A percentile compares a stretch with the other conserved stretches of the same genome.
Conservation (phyloP, 2,888 invertebrate genomes). For the Microctonus hyperodae region DNA sequence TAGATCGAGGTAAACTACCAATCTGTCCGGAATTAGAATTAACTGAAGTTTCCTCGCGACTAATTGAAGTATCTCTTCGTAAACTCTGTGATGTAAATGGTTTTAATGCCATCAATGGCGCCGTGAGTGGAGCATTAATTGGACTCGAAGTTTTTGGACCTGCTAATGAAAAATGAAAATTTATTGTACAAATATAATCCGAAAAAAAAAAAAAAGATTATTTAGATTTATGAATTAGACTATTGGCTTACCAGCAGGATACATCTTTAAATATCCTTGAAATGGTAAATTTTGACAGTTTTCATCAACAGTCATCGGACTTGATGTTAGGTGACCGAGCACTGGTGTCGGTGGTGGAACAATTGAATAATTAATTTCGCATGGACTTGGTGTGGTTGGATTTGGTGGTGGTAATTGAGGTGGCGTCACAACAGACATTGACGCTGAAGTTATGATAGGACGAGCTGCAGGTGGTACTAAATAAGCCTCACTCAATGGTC, state of each 20-base stretch:
- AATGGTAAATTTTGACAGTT: constrained; percentile 54
- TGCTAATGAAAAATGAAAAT: constrained; percentile 21
- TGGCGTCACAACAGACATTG: constrained; percentile 42
- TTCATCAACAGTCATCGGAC: constrained; percentile 40
- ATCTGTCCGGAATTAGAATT: constrained; percentile 27
- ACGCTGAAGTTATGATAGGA: constrained; percentile 57
- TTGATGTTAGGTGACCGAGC: constrained; percentile 26
- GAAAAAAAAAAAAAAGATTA: constrained; percentile 1
- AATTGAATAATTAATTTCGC: constrained; percentile 53
- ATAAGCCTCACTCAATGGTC: constrained; percentile 64
- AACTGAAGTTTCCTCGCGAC: constrained; percentile 32
- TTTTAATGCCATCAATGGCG: constrained; percentile 34
- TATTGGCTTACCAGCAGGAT: constrained; percentile 58
- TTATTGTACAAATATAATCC: too few species aligned
- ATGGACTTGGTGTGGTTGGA: constrained; percentile 45
- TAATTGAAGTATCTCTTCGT: constrained; percentile 10
- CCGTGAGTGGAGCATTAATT: constrained; percentile 27
- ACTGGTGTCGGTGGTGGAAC: constrained; percentile 54
- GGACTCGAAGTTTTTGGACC: constrained; percentile 36
- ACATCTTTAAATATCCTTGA: constrained; percentile 65
- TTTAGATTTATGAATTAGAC: not conserved
- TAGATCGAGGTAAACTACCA: constrained; percentile 38
- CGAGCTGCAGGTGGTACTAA: constrained; percentile 65
- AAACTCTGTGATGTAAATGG: constrained; percentile 7
- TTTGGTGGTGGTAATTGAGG: constrained; percentile 47